Evolutionary conservation across 2,797 vertebrate genomes (phyloP), one percentile per base, ranked within the genome.

Genomic region (Sphenopsis melanotis): DNA sequence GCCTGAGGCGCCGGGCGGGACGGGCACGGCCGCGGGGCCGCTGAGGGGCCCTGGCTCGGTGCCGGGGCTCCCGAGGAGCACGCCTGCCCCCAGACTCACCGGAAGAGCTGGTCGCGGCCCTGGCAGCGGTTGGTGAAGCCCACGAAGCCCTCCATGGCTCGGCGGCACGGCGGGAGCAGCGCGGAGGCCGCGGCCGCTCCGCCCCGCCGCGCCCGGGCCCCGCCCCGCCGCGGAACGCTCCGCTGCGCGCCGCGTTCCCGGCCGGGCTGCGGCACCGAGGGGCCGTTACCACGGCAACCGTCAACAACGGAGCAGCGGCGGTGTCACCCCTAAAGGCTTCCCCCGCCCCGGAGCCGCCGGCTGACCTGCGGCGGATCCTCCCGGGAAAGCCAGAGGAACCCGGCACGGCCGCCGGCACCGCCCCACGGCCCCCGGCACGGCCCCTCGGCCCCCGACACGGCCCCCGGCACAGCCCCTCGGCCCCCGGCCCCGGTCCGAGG

Each of bases 21-120:
- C 55, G 55, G 15, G 55, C 55, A 23, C 53, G 53, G 55, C 15
- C n/a, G 55, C n/a, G 55, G n/a, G n/a, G 55, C 55, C n/a, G 55
- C 55, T 16, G n/a, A 16, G 10, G 23, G 56, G 37, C 39, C 27
- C 56, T 8, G 66, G 6, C 1, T 11, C 32, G 14, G 16, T 27
- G 66, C 84, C 11, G 57, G 18, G 12, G 17, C 6, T 29, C 21
- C n/a, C 16, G 22, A 20, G 23, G 46, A 39, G 21, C 34, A 53
- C n/a, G 6, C 39, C 17, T 2, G 34, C n/a, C 11, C 24, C 34
- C 21, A 4, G 71, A 93, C 98, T 97, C 90, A 99, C 99, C 99
- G 98, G 96, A 99, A 98, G 82, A 99, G 86, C 19, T 98, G 98
- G 87, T 99, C 99, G 76, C 98, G 98, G 72, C 99, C 99, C 95